A percentile compares a stretch with the other conserved stretches of the same genome.
Evolutionary conservation across 2,113 vertebrate genomes (phyloP).

Genomic region (Apodemus sylvaticus): DNA sequence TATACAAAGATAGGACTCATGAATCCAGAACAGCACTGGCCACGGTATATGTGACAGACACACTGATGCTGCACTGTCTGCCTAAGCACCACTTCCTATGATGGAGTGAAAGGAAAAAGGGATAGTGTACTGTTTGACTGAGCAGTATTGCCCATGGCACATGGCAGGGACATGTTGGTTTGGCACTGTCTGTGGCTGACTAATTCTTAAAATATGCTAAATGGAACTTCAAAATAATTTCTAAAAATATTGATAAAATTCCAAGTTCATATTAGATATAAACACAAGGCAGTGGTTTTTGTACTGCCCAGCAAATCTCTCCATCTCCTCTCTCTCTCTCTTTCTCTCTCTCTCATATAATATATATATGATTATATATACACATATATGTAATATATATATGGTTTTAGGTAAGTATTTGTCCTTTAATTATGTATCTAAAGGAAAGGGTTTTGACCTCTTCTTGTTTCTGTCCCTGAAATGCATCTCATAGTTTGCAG

Average conservation of each 20-base stretch:
- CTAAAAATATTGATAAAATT: not conserved
- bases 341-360: no score
- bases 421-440: not conserved
- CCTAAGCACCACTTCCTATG: no score
- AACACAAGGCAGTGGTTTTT: not conserved
- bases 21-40: not conserved
- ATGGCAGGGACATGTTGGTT: no score
- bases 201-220: not conserved
- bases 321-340: no score
- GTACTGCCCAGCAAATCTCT: fast-evolving
- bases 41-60: not conserved
- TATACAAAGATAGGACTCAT: not conserved
- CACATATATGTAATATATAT: no score
- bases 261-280: not conserved
- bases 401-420: no score
- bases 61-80: not conserved
- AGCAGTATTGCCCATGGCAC: no score
- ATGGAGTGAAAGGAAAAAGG: no score
- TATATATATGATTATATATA: no score
- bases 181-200: not conserved
- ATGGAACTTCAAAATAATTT: not conserved
- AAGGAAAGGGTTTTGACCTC: not conserved
- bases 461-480: not conserved
- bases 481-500: not conserved
- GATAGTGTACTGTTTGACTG: no score